phyloP scores from a whole-genome alignment of 2,113 vertebrate species.

The Gopherus evgoodei region DNA sequence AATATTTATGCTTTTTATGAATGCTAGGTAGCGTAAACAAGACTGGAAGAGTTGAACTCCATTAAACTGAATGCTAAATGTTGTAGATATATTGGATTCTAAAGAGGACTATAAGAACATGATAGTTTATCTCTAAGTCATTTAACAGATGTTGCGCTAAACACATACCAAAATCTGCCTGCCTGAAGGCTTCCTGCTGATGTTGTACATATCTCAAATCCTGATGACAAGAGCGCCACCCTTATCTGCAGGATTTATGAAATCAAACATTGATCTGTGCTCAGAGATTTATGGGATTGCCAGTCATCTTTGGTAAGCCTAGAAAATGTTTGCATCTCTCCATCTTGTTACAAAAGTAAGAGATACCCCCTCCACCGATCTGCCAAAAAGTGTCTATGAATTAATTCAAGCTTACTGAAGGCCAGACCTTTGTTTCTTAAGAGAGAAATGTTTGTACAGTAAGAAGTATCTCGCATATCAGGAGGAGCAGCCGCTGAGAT shows the following conservation, averaged over 20 bases:
- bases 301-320: slow-evolving; percentile 59
- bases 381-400: slow-evolving; percentile 44
- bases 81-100: slow-evolving; percentile 20
- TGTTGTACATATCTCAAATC: slow-evolving; percentile 37
- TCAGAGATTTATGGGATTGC: slow-evolving; percentile 49
- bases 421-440: slow-evolving; percentile 15
- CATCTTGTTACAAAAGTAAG: slow-evolving; percentile 40
- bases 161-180: neutral
- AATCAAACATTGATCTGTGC: slow-evolving; percentile 58
- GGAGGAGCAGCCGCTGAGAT: neutral
- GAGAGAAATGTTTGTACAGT: neutral
- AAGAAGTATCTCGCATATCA: neutral
- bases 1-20: neutral
- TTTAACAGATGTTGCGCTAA: slow-evolving; percentile 32
- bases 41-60: neutral
- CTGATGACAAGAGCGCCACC: slow-evolving; percentile 22
- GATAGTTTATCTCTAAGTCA: neutral
- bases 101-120: neutral
- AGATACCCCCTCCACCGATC: slow-evolving; percentile 27
- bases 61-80: neutral
- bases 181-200: slow-evolving; percentile 28
- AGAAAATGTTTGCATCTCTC: slow-evolving; percentile 26
- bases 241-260: slow-evolving; percentile 63
- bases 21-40: neutral
- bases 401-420: slow-evolving; percentile 57